Evolutionary conservation across 2,888 invertebrate genomes (phyloP).

Genomic region (Chaetogeoica ovagalla): DNA sequence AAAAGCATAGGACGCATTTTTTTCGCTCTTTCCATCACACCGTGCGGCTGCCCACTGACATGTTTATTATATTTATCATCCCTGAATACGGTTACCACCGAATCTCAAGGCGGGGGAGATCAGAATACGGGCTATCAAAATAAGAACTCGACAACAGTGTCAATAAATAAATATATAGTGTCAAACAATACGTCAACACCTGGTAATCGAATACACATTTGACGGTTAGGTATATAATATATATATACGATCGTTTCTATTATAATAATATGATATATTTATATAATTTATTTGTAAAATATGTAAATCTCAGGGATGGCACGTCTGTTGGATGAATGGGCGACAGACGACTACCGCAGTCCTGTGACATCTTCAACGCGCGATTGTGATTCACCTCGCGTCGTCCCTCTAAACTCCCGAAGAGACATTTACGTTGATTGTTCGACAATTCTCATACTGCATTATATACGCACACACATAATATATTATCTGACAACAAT

Average conservation of each 20-base stretch:
- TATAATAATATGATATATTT: slow-evolving; percentile 12
- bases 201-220: slow-evolving; percentile 41
- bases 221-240: neutral
- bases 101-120: slow-evolving; percentile 1
- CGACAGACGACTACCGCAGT: neutral
- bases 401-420: neutral
- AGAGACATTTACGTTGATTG: slow-evolving; percentile 8
- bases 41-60: neutral
- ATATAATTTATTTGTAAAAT: neutral
- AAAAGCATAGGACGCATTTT: no score
- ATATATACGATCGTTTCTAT: slow-evolving; percentile 30
- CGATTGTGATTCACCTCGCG: slow-evolving; percentile 21
- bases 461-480: no score
- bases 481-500: slow-evolving; percentile 13
- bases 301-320: slow-evolving; percentile 28
- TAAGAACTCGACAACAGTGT: neutral
- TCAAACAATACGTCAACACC: slow-evolving; percentile 42
- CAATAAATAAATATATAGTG: slow-evolving; percentile 13
- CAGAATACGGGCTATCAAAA: neutral
- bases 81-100: neutral
- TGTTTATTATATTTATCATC: neutral
- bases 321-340: neutral
- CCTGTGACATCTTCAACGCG: slow-evolving; percentile 14
- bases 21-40: neutral
- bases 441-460: neutral